Conservation (phyloP, 2,113 vertebrate species). For the Rhinolophus ferrumequinum region DNA sequence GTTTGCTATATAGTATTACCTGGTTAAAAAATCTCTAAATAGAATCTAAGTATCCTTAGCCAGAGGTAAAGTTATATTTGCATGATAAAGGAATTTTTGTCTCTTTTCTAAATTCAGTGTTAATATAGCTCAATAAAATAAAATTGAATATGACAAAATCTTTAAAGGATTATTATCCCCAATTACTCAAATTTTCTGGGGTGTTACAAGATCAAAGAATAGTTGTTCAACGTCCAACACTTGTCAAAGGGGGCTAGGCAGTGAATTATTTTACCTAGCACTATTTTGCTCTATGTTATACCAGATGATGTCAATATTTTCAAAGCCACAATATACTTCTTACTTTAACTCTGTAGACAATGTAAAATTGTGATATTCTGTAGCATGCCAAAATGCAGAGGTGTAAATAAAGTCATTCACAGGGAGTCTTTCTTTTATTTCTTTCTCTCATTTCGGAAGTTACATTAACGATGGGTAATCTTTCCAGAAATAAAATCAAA, state of each 20-base stretch:
- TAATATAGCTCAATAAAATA: background rate
- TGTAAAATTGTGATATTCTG: slow-evolving; percentile 42
- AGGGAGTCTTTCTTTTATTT: slow-evolving; percentile 39
- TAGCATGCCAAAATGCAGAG: slow-evolving; percentile 42
- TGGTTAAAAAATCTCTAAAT: slow-evolving; percentile 53
- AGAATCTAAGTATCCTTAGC: slow-evolving; percentile 41
- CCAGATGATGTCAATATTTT: background rate
- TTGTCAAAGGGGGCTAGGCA: background rate
- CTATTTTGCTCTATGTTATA: slow-evolving; percentile 3
- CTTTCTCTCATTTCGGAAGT: background rate
- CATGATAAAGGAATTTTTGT: background rate
- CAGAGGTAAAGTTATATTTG: slow-evolving; percentile 31
- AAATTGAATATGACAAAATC: slow-evolving; percentile 44
- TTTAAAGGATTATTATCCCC: background rate
- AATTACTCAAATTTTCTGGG: background rate
- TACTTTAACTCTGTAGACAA: slow-evolving; percentile 54
- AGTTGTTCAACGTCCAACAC: background rate
- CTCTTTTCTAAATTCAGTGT: slow-evolving; percentile 46
- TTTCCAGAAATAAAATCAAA: slow-evolving; percentile 60
- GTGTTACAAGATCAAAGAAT: slow-evolving; percentile 4
- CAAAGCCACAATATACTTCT: slow-evolving; percentile 44
- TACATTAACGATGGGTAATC: background rate
- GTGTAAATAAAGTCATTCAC: slow-evolving; percentile 63
- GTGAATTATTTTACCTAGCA: background rate
- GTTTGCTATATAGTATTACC: slow-evolving; percentile 33